phyloP scores from a whole-genome alignment of 2,888 invertebrate genomes.

The Dryadula phaetusa region DNA sequence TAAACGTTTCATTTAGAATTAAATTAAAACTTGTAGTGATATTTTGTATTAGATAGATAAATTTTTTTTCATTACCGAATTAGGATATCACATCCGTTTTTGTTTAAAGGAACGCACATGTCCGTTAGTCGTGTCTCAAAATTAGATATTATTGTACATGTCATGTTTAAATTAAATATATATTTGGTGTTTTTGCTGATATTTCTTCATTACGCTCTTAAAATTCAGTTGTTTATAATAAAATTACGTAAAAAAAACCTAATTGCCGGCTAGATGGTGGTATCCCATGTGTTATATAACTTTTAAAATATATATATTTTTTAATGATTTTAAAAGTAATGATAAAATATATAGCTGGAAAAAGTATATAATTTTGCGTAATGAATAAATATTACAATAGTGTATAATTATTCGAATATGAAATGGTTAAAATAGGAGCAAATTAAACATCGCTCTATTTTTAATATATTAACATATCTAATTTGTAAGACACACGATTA shows the following conservation, averaged over 20 bases:
- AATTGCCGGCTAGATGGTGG: neutral
- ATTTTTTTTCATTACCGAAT: slow-evolving; percentile 51
- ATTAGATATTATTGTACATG: slow-evolving; percentile 33
- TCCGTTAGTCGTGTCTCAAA: slow-evolving; percentile 39
- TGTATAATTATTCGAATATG: slow-evolving; percentile 24
- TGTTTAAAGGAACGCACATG: slow-evolving; percentile 40
- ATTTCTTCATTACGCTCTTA: slow-evolving; percentile 20
- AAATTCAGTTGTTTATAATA: neutral
- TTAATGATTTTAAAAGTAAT: neutral
- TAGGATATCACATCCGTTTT: slow-evolving; percentile 23
- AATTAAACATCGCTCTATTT: slow-evolving; percentile 24
- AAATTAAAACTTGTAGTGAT: slow-evolving; percentile 56
- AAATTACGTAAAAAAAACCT: neutral
- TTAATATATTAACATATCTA: slow-evolving; percentile 62
- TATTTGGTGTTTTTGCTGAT: slow-evolving; percentile 7
- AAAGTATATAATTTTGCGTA: slow-evolving; percentile 7
- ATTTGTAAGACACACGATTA: slow-evolving; percentile 52
- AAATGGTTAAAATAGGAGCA: neutral
- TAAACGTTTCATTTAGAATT: slow-evolving; percentile 58
- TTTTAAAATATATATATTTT: no score
- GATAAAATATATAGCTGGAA: neutral
- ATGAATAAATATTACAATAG: slow-evolving; percentile 24
- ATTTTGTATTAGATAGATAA: slow-evolving; percentile 67
- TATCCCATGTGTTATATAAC: no score
- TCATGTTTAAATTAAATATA: slow-evolving; percentile 16